Evolutionary conservation across 2,113 vertebrate species (phyloP).

Genomic region (Festucalex cinctus): DNA sequence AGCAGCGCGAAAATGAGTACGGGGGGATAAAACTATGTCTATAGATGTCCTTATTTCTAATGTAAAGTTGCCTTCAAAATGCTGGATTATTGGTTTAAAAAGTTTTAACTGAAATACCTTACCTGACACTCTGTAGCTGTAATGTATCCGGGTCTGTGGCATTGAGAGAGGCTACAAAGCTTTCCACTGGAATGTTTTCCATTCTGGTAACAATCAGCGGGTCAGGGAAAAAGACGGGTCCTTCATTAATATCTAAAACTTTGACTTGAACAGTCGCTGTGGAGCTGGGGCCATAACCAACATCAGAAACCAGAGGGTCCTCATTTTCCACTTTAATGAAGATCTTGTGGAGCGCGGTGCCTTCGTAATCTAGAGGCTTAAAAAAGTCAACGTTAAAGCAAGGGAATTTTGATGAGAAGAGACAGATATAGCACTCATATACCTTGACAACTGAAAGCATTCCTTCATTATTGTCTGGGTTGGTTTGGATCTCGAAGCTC

Average conservation of each 20-base stretch:
- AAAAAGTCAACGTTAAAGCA: neutral
- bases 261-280: constrained; percentile 88
- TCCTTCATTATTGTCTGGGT: constrained; percentile 91
- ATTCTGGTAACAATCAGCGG: constrained; percentile 82
- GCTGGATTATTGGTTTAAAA: neutral
- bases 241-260: constrained; percentile 89
- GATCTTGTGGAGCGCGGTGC: constrained; percentile 81
- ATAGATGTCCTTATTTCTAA: neutral
- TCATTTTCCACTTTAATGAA: constrained; percentile 96
- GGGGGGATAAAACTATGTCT: neutral
- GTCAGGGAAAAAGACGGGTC: constrained; percentile 89
- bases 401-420: neutral
- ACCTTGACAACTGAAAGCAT: constrained; percentile 97
- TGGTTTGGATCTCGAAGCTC: constrained; percentile 93
- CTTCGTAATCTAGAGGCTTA: constrained; percentile 90
- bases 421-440: neutral
- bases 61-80: neutral
- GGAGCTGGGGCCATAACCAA: constrained; percentile 87
- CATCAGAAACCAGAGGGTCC: constrained; percentile 83
- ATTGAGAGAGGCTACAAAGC: constrained; percentile 82
- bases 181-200: constrained; percentile 87
- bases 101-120: constrained; percentile 30
- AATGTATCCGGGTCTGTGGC: constrained; percentile 91
- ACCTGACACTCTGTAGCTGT: constrained; percentile 91
- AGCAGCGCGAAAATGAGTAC: neutral